Base-by-base conservation (phyloP, 2,113 vertebrate genomes). In the Stegostoma tigrinum region DNA sequence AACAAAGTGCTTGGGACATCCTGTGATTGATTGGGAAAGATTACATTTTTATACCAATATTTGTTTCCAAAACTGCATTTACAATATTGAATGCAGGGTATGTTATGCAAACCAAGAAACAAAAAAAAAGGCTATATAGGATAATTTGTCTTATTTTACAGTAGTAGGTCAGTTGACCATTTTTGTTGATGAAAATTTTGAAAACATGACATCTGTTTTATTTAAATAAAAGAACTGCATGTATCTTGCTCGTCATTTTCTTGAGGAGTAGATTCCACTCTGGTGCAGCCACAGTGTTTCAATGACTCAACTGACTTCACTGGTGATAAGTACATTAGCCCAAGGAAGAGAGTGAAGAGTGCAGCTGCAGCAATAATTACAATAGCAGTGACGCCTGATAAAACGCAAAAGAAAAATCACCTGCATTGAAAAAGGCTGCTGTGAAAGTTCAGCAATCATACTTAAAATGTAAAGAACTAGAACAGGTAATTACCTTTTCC, bases 401-500 rank as follows among this genome's bases (percentile, higher is more conserved):
- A 95, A 95, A 95, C 6, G 38, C 45, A 66, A 67, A 93, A 93
- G 61, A 27, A 83, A 66, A 64, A 48, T 87, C 24, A 91, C 55
- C n/a, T 66, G 61, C 17, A 64, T 34, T 64, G 64, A 42, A 67
- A 21, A 93, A 21, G 38, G 93, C 27, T 30, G 19, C 27, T 15
- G 30, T 95, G 67, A 72, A 64, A 93, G n/a, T 95, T 48, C 14
- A 70, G 10, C 68, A 72, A 70, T 48, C 48, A 48, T 48, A 48
- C 67, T 72, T 48, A 52, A n/a, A n/a, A n/a, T n/a, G n/a, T 1
- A 72, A 34, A 7, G 27, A 2, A 5, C 64, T 52, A 75, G 72
- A 72, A 72, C 14, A 14, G 30, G 27, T 75, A 27, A 72, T 95
- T 95, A 95, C 94, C 94, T 95, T 72, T 95, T 48, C 94, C 94